Conservation (phyloP, 23 tunicate genomes). For the Clavelina lepadiformis region DNA sequence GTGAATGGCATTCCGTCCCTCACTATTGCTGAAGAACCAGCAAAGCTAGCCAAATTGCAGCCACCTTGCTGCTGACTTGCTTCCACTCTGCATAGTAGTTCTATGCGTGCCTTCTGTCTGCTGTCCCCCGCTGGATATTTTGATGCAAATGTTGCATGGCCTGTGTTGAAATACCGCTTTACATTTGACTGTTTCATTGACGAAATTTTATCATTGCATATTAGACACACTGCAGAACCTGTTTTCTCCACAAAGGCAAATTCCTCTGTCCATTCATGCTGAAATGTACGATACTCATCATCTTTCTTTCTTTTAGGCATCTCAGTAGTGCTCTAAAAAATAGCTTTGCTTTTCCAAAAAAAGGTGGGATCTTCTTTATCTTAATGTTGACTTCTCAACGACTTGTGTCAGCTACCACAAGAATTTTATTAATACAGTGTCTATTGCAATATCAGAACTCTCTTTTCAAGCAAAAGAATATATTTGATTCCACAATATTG, state of each 20-base stretch:
- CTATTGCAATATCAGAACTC: not conserved
- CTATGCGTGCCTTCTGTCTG: not conserved
- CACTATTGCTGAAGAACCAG: not conserved
- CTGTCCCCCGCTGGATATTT: conserved; percentile 1
- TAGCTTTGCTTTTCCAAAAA: conserved; percentile 27
- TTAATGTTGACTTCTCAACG: not conserved
- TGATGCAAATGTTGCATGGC: conserved; percentile 2
- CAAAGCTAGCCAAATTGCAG: not conserved
- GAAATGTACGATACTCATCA: conserved; percentile 36
- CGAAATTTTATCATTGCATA: conserved; percentile 20
- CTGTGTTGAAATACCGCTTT: not conserved
- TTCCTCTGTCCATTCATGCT: conserved; percentile 35
- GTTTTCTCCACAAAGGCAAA: conserved; percentile 26
- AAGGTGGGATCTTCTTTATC: not conserved
- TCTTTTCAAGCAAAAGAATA: too few species aligned
- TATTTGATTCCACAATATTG: too few species aligned
- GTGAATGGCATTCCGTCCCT: conserved; percentile 1
- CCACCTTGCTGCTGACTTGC: not conserved
- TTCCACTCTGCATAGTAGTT: not conserved
- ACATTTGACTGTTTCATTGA: not conserved
- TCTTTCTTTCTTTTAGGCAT: conserved; percentile 36
- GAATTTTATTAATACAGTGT: not conserved
- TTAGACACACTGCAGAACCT: conserved; percentile 22
- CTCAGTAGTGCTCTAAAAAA: conserved; percentile 27
- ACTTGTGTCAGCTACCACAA: conserved; percentile 3